These are phyloP conservation scores for Scomber colias DNA, from an alignment of 2,113 vertebrate species.

Conservation along the genomic window DNA sequence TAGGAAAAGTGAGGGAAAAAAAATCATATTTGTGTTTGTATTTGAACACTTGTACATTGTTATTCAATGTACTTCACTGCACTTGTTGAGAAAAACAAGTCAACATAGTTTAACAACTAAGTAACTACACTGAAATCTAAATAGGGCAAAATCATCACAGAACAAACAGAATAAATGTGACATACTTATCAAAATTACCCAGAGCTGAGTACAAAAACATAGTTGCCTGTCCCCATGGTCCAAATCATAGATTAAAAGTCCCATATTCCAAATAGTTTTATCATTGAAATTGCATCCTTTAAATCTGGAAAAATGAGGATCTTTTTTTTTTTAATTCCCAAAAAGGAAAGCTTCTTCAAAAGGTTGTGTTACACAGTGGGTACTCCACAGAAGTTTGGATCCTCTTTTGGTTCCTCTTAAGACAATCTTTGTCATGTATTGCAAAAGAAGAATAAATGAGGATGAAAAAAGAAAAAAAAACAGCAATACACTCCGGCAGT, in stretches of 20 bases:
- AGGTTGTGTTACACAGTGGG: conserved; percentile 18
- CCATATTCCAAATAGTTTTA: conserved; percentile 84
- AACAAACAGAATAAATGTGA: conserved; percentile 59
- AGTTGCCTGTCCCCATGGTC: conserved; percentile 73
- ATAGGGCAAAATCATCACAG: conserved; percentile 10
- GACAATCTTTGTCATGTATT: conserved; percentile 38
- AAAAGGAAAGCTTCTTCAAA: conserved; percentile 39
- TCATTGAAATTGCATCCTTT: conserved; percentile 76
- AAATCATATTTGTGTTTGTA: not conserved
- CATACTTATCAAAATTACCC: conserved; percentile 85
- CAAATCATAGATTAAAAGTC: conserved; percentile 79
- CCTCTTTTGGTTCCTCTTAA: conserved; percentile 12
- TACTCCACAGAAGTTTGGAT: conserved; percentile 39
- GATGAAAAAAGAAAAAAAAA: not conserved
- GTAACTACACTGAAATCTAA: conserved; percentile 9
- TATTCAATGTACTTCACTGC: not conserved
- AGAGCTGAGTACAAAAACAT: conserved; percentile 70
- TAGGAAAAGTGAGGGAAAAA: not conserved
- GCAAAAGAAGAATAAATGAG: conserved; percentile 29
- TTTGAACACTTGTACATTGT: not conserved
- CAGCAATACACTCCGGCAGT: conserved; percentile 19
- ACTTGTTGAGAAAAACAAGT: conserved; percentile 28
- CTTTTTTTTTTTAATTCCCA: conserved; percentile 26
- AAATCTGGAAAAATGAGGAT: conserved; percentile 29
- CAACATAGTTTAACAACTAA: not conserved